Evolutionary conservation across 2,113 vertebrate species (phyloP).

Genomic region (Macrotis lagotis): DNA sequence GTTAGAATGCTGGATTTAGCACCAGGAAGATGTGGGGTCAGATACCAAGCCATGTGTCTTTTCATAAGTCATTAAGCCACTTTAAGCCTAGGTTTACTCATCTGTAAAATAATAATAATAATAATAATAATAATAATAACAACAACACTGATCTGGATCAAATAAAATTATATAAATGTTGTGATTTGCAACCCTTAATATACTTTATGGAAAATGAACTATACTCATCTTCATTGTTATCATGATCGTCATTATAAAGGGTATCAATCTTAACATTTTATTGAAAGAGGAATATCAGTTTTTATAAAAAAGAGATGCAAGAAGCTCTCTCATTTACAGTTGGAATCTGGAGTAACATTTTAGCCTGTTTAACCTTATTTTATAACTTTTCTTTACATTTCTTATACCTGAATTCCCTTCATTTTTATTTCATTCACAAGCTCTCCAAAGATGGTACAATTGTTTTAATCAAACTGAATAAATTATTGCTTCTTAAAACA

Average conservation of each 20-base stretch:
- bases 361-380: background rate
- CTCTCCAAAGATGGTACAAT: background rate
- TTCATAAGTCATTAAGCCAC: background rate
- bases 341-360: background rate
- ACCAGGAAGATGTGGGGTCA: background rate
- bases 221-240: background rate
- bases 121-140: background rate
- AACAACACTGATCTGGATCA: background rate
- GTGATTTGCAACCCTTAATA: background rate
- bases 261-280: background rate
- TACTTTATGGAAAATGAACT: background rate
- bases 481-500: background rate
- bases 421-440: background rate
- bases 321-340: background rate
- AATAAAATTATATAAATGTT: slow-evolving; percentile 1
- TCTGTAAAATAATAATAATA: background rate
- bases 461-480: background rate
- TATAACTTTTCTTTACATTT: background rate
- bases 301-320: background rate
- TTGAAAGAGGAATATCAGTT: background rate
- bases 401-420: background rate
- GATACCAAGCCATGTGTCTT: background rate
- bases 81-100: background rate
- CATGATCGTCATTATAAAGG: background rate
- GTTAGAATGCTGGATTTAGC: background rate